Conservation (phyloP, 2,797 vertebrate genomes). For the Aeoliscus strigatus region DNA sequence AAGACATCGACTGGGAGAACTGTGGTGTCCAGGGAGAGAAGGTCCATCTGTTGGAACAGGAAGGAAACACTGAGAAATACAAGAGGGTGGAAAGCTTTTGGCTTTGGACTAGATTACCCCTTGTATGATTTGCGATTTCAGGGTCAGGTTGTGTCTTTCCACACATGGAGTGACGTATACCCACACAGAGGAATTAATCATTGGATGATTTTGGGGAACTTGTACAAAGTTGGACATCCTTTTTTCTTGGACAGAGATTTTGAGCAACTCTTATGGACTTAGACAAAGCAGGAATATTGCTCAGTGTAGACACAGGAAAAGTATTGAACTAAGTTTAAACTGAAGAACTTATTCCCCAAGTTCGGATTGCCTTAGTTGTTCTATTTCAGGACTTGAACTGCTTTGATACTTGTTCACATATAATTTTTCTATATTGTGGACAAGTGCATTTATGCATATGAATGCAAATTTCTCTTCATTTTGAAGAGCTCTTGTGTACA, state of each 20-base stretch:
- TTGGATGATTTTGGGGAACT: conserved; percentile 48
- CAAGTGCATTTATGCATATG: conserved; percentile 75
- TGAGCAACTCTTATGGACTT: conserved; percentile 61
- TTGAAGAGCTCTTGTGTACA: conserved; percentile 77
- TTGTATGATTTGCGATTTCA: conserved; percentile 49
- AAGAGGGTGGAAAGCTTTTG: conserved; percentile 52
- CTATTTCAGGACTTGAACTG: conserved; percentile 73
- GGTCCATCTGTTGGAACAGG: conserved; percentile 35
- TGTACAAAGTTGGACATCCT: conserved; percentile 56
- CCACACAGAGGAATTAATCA: conserved; percentile 52
- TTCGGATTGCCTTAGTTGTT: conserved; percentile 78
- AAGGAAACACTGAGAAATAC: conserved; percentile 45
- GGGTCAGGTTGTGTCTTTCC: conserved; percentile 30
- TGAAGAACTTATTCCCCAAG: conserved; percentile 57
- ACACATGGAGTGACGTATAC: conserved; percentile 33
- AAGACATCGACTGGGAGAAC: conserved; percentile 37
- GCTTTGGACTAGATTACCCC: conserved; percentile 65
- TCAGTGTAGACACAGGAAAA: conserved; percentile 52
- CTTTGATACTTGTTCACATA: conserved; percentile 75
- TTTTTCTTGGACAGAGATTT: conserved; percentile 52
- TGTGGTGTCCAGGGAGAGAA: conserved; percentile 28
- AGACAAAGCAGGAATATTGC: conserved; percentile 48
- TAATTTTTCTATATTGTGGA: conserved; percentile 80
- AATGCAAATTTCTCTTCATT: conserved; percentile 81
- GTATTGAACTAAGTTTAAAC: conserved; percentile 57